A percentile compares a stretch with the other conserved stretches of the same genome.
phyloP scores from a whole-genome alignment of 1,140 invertebrate species.

The Microplitis demolitor region DNA sequence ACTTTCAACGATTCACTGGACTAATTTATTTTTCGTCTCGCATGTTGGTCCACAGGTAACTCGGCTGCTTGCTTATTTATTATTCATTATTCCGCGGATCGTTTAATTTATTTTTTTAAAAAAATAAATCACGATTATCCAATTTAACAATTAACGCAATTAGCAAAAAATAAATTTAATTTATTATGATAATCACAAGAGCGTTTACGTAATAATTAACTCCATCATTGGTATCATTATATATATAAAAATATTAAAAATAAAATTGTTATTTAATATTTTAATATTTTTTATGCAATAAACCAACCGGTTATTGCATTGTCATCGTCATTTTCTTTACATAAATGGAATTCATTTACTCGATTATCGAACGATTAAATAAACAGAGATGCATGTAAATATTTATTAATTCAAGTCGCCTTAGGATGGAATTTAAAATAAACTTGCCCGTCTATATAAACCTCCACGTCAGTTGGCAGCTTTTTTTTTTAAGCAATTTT shows the following conservation, averaged over 20 bases:
- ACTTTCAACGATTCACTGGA: neutral
- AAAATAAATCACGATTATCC: too few species aligned
- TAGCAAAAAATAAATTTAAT: neutral
- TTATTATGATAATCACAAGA: neutral
- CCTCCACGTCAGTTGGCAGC: too few species aligned
- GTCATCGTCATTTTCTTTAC: neutral
- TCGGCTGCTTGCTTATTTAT: neutral
- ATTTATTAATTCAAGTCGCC: too few species aligned
- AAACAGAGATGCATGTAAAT: too few species aligned
- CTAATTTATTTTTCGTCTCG: neutral
- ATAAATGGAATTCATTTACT: neutral
- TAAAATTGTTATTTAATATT: too few species aligned
- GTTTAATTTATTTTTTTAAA: neutral
- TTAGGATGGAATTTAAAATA: too few species aligned
- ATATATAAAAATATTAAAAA: neutral
- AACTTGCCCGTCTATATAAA: too few species aligned
- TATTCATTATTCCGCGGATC: neutral
- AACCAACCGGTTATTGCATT: slow-evolving; percentile 4
- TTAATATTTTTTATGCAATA: neutral
- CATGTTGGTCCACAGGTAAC: too few species aligned
- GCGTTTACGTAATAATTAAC: neutral
- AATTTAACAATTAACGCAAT: neutral
- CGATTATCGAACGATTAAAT: too few species aligned
- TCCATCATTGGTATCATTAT: neutral
- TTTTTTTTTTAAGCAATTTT: too few species aligned